A percentile compares a stretch with the other conserved stretches of the same genome.
These are phyloP conservation scores for Drosophila rufa DNA, from an alignment of 1,140 invertebrate genomes.

Conservation along the genomic window DNA sequence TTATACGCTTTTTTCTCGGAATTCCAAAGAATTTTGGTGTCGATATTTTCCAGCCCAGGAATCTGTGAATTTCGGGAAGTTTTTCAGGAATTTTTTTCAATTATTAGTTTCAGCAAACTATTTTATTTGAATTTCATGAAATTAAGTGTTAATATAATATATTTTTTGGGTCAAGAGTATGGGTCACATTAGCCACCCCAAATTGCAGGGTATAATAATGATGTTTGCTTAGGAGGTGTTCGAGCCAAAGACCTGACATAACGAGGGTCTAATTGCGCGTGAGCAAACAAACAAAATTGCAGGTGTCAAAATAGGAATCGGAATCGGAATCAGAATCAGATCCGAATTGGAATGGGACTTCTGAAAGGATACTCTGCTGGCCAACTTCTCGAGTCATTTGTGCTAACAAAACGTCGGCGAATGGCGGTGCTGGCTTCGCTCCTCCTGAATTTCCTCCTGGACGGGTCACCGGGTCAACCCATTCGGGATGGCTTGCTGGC, in stretches of 20 bases:
- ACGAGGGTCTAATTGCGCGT: conserved; percentile 68
- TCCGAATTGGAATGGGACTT: not conserved
- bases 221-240: conserved; percentile 53
- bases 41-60: not conserved
- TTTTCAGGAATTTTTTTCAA: too few species aligned
- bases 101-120: not conserved
- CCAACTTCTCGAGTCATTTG: conserved; percentile 42
- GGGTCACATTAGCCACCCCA: not conserved
- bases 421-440: conserved; percentile 27
- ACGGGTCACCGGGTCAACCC: not conserved
- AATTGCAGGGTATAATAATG: conserved; percentile 13
- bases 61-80: not conserved
- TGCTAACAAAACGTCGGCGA: conserved; percentile 22
- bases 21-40: not conserved
- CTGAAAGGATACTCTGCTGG: not conserved
- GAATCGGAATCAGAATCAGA: not conserved
- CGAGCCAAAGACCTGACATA: conserved; percentile 56
- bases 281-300: conserved; percentile 72
- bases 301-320: conserved; percentile 66
- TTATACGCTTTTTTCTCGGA: not conserved
- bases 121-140: too few species aligned
- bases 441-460: conserved; percentile 14
- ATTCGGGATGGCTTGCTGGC: conserved; percentile 44
- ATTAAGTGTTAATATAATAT: too few species aligned
- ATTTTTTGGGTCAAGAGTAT: too few species aligned